Conservation (phyloP, 2,113 vertebrate genomes). For the Heloderma charlesbogerti region DNA sequence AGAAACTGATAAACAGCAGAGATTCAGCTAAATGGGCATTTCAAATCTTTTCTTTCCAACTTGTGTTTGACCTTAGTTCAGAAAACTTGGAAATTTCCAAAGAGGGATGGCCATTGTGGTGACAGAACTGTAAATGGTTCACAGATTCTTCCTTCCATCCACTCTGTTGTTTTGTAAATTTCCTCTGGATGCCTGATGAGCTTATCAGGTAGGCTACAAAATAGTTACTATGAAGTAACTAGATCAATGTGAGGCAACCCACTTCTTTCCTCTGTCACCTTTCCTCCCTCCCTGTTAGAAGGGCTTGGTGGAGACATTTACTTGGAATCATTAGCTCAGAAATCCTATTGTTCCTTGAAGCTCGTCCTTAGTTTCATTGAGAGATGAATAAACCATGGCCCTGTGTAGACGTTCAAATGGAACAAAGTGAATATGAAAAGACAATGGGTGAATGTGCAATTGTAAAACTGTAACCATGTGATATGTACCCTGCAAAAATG, state of each 20-base stretch:
- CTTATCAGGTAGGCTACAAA: too few species aligned
- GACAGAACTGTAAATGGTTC: background rate
- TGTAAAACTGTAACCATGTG: too few species aligned
- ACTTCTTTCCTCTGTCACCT: background rate
- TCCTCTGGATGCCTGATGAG: background rate
- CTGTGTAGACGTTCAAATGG: too few species aligned
- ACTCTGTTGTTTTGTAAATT: background rate
- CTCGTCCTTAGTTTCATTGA: background rate
- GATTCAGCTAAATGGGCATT: background rate
- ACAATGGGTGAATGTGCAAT: background rate
- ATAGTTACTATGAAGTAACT: too few species aligned
- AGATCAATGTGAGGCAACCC: background rate
- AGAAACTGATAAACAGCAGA: background rate
- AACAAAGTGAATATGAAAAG: too few species aligned
- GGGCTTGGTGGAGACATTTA: background rate
- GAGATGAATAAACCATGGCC: background rate
- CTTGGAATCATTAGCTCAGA: background rate
- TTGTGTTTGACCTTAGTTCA: background rate
- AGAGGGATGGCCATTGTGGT: background rate
- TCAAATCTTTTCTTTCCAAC: background rate
- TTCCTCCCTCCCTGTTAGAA: background rate
- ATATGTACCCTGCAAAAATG: background rate
- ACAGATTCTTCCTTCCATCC: background rate
- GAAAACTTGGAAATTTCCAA: background rate
- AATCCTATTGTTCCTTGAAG: background rate